Conservation (phyloP, 2,113 vertebrate species). For the Pituophis catenifer region DNA sequence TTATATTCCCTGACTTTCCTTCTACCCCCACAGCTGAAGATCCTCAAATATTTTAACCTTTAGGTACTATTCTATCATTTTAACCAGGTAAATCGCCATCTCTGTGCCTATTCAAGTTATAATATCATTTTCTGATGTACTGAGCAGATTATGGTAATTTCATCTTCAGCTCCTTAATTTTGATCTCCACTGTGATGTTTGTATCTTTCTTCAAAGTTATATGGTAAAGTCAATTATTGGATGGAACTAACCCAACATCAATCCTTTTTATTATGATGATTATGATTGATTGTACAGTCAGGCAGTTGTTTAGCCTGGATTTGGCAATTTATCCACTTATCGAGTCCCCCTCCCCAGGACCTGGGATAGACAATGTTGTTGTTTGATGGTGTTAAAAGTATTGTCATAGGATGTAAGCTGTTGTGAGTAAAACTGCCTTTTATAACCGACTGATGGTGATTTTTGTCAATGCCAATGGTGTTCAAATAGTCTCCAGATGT, state of each 20-base stretch:
- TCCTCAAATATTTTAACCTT: background rate
- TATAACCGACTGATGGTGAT: no score
- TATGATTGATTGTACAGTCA: background rate
- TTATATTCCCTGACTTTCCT: background rate
- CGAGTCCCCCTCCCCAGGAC: no score
- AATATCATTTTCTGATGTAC: background rate
- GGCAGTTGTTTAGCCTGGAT: no score
- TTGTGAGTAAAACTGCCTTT: no score
- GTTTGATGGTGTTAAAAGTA: no score
- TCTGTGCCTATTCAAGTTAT: background rate
- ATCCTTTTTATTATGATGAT: background rate
- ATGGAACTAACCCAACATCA: background rate
- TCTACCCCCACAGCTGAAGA: background rate
- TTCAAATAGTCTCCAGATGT: no score
- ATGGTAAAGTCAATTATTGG: background rate
- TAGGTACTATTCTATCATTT: background rate
- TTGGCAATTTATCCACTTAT: no score
- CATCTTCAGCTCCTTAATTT: background rate
- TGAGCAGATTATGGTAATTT: background rate
- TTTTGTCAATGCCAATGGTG: no score
- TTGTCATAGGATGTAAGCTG: no score
- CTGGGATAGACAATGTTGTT: no score
- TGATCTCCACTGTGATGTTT: background rate
- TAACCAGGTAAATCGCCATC: background rate
- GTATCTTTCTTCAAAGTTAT: background rate